Evolutionary conservation across 2,888 invertebrate species (phyloP), one percentile per base, ranked within the genome.

Genomic region (Mimas tiliae): DNA sequence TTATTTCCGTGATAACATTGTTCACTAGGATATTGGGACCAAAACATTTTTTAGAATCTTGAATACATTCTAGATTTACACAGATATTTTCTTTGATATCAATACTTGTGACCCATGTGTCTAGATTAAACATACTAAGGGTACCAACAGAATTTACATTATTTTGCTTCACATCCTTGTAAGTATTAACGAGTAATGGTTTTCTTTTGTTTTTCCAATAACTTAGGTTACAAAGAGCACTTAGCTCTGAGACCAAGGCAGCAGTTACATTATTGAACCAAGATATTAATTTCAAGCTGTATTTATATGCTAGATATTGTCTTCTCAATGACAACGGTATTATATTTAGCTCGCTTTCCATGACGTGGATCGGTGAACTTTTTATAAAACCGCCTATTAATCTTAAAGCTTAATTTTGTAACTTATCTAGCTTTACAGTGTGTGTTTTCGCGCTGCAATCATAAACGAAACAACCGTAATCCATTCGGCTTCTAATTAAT

Each of bases 321-420:
- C 52, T 52, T 27, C 52, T 27, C 6, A 52, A 27, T 11, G 12
- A 52, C 12, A 52, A 27, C 12, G 51, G 51, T 11, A 51, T 9
- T 19, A 51, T 51, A 19, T 51, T 19, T 9, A 55, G n/a, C n/a
- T 55, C 55, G 16, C 34, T n/a, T 34, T 55, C 55, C 55, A 55
- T 55, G 16, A 55, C 55, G 16, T 55, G 55, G 0, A 34, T 55
- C 21, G 38, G 55, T 9, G 55, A 8, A 33, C 14, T 33, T 14
- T 33, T 55, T n/a, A 38, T 55, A n/a, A 8, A 55, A 16, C 55
- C 33, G 9, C 33, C 16, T 34, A 33, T 8, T 6, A 55, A 4
- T 11, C 38, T 14, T 14, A 55, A 11, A 6, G 51, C 51, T 21
- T 51, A 6, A 19, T 51, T 51, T 9, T 55, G 38, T 14, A 55